A percentile compares a stretch with the other conserved stretches of the same genome.
These are phyloP conservation scores for Bradynema listronoti DNA, from an alignment of 1,140 invertebrate genomes.

Conservation along the genomic window DNA sequence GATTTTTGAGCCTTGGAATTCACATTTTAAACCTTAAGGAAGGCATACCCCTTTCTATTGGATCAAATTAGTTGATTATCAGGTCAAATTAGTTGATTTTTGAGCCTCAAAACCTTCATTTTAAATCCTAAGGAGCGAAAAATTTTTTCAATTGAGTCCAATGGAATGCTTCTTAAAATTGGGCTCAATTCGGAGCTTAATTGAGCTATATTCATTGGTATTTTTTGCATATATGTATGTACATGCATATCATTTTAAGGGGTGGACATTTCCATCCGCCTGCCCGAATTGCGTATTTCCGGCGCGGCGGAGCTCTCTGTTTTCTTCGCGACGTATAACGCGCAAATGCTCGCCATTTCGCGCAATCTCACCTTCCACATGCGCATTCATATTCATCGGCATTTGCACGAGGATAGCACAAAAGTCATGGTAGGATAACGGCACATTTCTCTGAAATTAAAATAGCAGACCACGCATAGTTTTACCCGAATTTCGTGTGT, in stretches of 20 bases:
- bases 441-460: too few relatives aligned
- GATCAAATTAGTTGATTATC: neutral
- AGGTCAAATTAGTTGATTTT: constrained; percentile 10
- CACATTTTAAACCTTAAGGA: neutral
- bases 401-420: constrained; percentile 25
- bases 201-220: too few relatives aligned
- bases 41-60: neutral
- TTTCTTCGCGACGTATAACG: constrained; percentile 38
- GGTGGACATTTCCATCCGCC: constrained; percentile 34
- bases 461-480: too few relatives aligned
- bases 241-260: too few relatives aligned
- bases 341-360: constrained; percentile 31
- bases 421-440: constrained; percentile 24
- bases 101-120: too few relatives aligned
- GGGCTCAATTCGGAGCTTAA: too few relatives aligned
- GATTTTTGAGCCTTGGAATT: too few relatives aligned
- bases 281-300: constrained; percentile 28
- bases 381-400: constrained; percentile 30
- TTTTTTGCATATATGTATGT: too few relatives aligned
- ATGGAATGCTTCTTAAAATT: too few relatives aligned
- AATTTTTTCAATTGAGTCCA: too few relatives aligned
- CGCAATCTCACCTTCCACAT: constrained; percentile 36
- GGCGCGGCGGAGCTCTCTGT: constrained; percentile 27
- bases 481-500: too few relatives aligned
- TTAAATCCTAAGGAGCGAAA: too few relatives aligned